Evolutionary conservation across 1,140 invertebrate species (phyloP), one percentile per base, ranked within the genome.

Genomic region (Fopius arisanus): DNA sequence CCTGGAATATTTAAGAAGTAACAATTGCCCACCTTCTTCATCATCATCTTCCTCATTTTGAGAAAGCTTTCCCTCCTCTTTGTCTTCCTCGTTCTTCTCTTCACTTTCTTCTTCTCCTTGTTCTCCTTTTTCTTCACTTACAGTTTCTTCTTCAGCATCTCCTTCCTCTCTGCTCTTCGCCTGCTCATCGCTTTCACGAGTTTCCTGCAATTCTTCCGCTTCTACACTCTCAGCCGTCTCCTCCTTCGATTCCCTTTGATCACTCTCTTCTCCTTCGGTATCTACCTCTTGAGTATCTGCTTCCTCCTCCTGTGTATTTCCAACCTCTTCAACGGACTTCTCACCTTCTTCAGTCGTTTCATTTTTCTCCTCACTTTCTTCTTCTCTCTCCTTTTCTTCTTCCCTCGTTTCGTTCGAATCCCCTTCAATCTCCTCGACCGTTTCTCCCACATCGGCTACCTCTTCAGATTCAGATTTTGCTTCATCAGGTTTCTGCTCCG

Each of bases 401-500:
- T 74, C 71, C 54, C 28, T 29, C 67, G 69, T 68, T 28, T 73
- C 65, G 23, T 26, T 37, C 48, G 66, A 28, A 48, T 76, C 70
- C 23, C 77, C 75, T 51, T 29, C 28, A 9, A 16, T 48, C 23
- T 23, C 40, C 26, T 33, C 54, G 16, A 16, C 16, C 33, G 62
- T 37, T 9, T 71, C 63, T 5, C 40, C 37, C 3, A 23, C 72
- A 0, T 71, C 65, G 3, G 19, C 80, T 73, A 81, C 79, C 59
- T 82, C 81, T 77, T 85, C 80, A 48, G 77, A 78, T 65, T 82
- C 79, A 29, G 75, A 73, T 14, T 78, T 70, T 66, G 14, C 69
- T n/a, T 77, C 80, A 3, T 72, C 70, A 66, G 23, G 75, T 74
- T 87, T 82, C 33, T 81, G 81, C 74, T 83, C 80, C 21, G 86